Evolutionary conservation across 2,888 invertebrate species (phyloP).

Genomic region (Mellilla xanthometata): DNA sequence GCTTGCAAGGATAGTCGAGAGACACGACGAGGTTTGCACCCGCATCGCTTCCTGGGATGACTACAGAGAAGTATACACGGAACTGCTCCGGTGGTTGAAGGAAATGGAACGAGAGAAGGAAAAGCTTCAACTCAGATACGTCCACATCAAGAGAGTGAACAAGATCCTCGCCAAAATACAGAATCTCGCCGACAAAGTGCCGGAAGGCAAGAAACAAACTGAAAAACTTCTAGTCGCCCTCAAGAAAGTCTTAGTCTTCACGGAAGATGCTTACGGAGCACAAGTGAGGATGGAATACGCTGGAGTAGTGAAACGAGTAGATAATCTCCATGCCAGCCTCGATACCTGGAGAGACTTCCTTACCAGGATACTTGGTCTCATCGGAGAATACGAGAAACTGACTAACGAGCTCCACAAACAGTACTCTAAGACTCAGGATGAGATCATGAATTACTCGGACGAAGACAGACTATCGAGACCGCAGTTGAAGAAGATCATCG

Average conservation of each 20-base stretch:
- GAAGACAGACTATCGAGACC: constrained; percentile 82
- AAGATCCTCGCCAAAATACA: constrained; percentile 87
- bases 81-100: constrained; percentile 90
- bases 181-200: constrained; percentile 85
- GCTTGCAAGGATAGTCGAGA: constrained; percentile 88
- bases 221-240: constrained; percentile 85
- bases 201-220: constrained; percentile 86
- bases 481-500: constrained; percentile 85
- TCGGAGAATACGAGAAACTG: constrained; percentile 85
- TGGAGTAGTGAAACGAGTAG: constrained; percentile 89
- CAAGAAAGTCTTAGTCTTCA: constrained; percentile 85
- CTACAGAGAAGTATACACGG: constrained; percentile 87
- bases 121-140: constrained; percentile 89
- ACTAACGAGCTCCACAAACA: constrained; percentile 82
- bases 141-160: constrained; percentile 89
- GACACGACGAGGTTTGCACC: constrained; percentile 88
- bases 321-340: constrained; percentile 89
- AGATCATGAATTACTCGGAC: constrained; percentile 81
- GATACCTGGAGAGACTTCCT: constrained; percentile 92
- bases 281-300: constrained; percentile 92
- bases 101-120: constrained; percentile 90
- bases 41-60: constrained; percentile 90
- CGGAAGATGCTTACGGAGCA: constrained; percentile 89
- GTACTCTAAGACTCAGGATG: constrained; percentile 85
- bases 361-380: constrained; percentile 84